Percentiles rank a stretch among this genome's conserved stretches.
Conservation (phyloP, 2,113 vertebrate genomes). For the Nerophis ophidion region DNA sequence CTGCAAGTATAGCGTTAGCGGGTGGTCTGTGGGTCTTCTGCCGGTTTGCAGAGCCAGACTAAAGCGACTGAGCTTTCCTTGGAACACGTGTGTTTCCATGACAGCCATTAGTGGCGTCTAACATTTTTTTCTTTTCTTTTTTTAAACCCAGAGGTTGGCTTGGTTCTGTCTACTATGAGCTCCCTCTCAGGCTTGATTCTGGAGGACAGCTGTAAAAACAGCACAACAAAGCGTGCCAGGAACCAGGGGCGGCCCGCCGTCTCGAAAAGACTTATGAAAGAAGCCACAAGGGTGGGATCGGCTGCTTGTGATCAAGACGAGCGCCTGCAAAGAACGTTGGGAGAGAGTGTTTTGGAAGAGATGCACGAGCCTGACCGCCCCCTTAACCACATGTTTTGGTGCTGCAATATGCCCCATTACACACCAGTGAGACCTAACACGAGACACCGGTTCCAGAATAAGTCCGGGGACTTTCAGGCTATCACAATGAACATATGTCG, state of each 20-base stretch:
- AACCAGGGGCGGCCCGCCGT: neutral
- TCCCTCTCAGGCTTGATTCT: constrained; percentile 6
- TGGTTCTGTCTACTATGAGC: constrained; percentile 2
- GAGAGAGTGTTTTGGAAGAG: constrained; percentile 34
- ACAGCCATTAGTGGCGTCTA: constrained; percentile 11
- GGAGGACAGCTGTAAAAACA: constrained; percentile 31
- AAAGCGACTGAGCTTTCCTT: neutral
- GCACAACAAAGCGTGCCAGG: neutral
- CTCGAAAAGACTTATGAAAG: constrained; percentile 21
- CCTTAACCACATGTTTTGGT: constrained; percentile 36
- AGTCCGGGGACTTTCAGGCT: constrained; percentile 5
- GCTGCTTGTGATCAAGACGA: constrained; percentile 5
- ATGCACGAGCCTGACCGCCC: constrained; percentile 6
- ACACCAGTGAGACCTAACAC: constrained; percentile 26
- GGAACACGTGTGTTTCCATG: constrained; percentile 1
- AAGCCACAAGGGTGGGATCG: constrained; percentile 16
- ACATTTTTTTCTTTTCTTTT: constrained; percentile 8
- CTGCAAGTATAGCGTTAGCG: constrained; percentile 4
- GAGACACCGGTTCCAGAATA: constrained; percentile 5
- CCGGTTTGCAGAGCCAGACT: constrained; percentile 11
- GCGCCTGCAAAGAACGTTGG: constrained; percentile 21
- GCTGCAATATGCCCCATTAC: constrained; percentile 20
- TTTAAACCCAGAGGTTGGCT: neutral
- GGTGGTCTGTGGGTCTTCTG: constrained; percentile 2
- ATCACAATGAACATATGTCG: constrained; percentile 3